Base-by-base conservation (phyloP, 2,888 invertebrate species). In the Euplexia lucipara region DNA sequence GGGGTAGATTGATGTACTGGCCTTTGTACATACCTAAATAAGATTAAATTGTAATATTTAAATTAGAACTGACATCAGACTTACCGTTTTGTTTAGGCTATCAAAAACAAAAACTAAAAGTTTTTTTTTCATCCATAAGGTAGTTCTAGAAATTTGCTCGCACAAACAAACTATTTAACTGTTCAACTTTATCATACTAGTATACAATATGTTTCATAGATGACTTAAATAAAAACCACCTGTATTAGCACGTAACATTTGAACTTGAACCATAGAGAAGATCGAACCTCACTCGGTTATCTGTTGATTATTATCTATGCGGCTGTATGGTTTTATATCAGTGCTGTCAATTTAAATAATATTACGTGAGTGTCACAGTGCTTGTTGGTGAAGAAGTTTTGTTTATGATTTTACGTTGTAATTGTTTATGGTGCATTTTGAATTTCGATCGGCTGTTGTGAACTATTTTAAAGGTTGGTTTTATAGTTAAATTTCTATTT, bases 261-360 rank as follows among this genome's bases (percentile, higher is more conserved):
- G 58, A 51, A 67, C 68, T 67, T 67, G 49, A 67, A 58, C 26
- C 7, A 10, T 16, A 16, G 0, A 18, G 12, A 35, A 66, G 30
- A 22, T 30, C 3, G 16, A n/a, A 35, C 35, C 35, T n/a, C n/a
- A n/a, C n/a, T n/a, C n/a, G n/a, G n/a, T n/a, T n/a, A n/a, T n/a
- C n/a, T n/a, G n/a, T n/a, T n/a, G n/a, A n/a, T n/a, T n/a, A 68
- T 41, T 69, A 22, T 9, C 12, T 18, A 60, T 37, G 30, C 52
- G 39, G 59, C 51, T 39, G 68, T 39, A 7, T 45, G 44, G 10
- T 16, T 30, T 14, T 9, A 22, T 37, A 42, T 2, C n/a, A 10
- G 32, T 42, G 22, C 39, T 12, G 9, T 16, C n/a, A 34, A 56
- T n/a, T 14, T 1, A 22, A 42, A 10, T 14, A 2, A 53, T 34